A percentile compares a stretch with the other conserved stretches of the same genome.
Conservation (phyloP, 2,888 invertebrate genomes). For the Pterobdella sp. region DNA sequence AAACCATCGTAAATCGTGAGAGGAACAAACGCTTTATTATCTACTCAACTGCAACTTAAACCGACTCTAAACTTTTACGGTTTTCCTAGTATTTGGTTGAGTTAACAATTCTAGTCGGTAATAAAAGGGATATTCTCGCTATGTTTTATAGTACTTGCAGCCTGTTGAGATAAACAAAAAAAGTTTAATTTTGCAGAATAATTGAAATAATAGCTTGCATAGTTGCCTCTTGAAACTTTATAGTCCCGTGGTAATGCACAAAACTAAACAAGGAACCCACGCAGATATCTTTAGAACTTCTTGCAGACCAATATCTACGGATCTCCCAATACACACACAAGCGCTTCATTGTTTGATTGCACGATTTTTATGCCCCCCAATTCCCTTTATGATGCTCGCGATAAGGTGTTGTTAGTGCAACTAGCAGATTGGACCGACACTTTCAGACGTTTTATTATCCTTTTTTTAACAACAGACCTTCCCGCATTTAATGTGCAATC, state of each 20-base stretch:
- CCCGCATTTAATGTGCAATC: conserved; percentile 1
- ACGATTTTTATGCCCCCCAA: conserved; percentile 5
- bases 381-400: conserved; percentile 1
- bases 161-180: conserved; percentile 7
- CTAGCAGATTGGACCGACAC: neutral
- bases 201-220: conserved; percentile 12
- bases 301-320: neutral
- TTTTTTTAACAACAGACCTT: neutral
- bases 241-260: neutral
- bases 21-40: conserved; percentile 13
- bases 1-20: neutral
- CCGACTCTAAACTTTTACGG: conserved; percentile 4
- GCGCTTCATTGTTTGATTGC: conserved; percentile 11
- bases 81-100: conserved; percentile 7
- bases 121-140: neutral
- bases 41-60: conserved; percentile 12
- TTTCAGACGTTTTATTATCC: neutral
- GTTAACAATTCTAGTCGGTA: neutral
- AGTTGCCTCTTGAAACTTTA: neutral
- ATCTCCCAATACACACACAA: neutral
- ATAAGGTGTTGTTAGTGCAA: neutral
- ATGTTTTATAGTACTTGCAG: neutral
- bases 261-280: neutral
- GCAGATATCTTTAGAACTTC: neutral
- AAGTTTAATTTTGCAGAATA: conserved; percentile 8